Base-by-base conservation (phyloP, 2,113 vertebrate genomes). In the Rhinogobius similis region DNA sequence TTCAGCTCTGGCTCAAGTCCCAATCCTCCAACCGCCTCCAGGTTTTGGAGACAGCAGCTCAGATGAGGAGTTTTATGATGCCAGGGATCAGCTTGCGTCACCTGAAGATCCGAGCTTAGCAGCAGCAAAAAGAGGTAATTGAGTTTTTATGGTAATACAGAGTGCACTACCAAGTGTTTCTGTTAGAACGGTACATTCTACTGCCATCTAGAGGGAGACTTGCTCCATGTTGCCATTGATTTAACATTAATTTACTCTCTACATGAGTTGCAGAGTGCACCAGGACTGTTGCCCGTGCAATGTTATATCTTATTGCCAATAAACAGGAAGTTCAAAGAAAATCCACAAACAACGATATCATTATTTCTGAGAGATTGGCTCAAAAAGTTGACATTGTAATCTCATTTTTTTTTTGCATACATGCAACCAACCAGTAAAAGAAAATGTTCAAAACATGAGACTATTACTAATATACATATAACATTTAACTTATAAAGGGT, bases 31-130 rank as follows among this genome's bases (percentile, higher is more conserved):
- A 18, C 94, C 94, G 0, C 95, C 96, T 0, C 93, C 93, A 6
- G 94, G 95, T 26, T 96, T 95, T 71, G 94, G 93, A 20, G 96
- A 98, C 76, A 96, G 94, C 87, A 98, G 97, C 80, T 98, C 98
- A 0, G 98, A 98, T 12, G 96, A 98, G 20, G 97, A 98, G 83
- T 97, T 96, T 90, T 98, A 95, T 62, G 96, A 98, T 0, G 96
- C 96, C 9, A 93, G 93, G 16, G 96, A 98, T 76, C 89, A 92
- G 79, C 93, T 98, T 14, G 93, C 91, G 20, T 93, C 89, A 1
- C 85, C 88, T 11, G 92, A 91, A 72, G 88, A 92, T 88, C 78
- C 91, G 0, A 86, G 64, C 0, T 88, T 81, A 16, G 86, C 71
- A 0, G 66, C 71, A 8, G 56, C 53, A 7, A 50, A 67, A n/a